Conservation (phyloP, 2,888 invertebrate genomes). For the Carterocephalus palaemon region DNA sequence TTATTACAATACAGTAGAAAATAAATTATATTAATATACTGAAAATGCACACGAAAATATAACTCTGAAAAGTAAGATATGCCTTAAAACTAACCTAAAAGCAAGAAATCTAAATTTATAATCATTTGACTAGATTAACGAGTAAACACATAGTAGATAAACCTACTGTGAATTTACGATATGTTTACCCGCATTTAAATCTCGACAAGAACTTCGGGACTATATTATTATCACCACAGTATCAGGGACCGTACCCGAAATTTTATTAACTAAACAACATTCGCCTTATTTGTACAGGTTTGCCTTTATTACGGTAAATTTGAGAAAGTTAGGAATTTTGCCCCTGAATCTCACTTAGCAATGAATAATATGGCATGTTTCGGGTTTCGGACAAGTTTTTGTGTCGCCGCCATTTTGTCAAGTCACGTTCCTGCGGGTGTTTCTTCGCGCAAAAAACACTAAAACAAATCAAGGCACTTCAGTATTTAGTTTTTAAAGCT, state of each 20-base stretch:
- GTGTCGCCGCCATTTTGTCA: constrained; percentile 12
- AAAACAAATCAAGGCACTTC: constrained; percentile 12
- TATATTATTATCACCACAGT: not conserved
- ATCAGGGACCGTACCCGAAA: not conserved
- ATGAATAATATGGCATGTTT: constrained; percentile 29
- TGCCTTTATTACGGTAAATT: constrained; percentile 16
- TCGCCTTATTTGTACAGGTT: constrained; percentile 12
- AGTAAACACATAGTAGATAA: too few relatives aligned
- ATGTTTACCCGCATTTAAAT: too few relatives aligned
- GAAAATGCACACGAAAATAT: too few relatives aligned
- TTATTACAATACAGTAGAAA: too few relatives aligned
- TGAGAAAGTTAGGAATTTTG: constrained; percentile 12
- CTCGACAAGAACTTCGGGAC: not conserved
- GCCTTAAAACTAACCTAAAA: too few relatives aligned
- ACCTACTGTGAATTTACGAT: too few relatives aligned
- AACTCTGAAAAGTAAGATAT: too few relatives aligned
- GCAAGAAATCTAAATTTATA: too few relatives aligned
- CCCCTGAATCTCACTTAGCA: constrained; percentile 23
- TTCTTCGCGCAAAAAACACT: constrained; percentile 19
- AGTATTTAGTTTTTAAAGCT: constrained; percentile 22
- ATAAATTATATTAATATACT: too few relatives aligned
- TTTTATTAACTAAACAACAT: constrained; percentile 12
- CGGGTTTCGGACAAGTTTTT: constrained; percentile 23
- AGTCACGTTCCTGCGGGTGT: constrained; percentile 16
- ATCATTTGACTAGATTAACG: too few relatives aligned